Evolutionary conservation across 2,113 vertebrate species (phyloP).

Genomic region (Serilophus lunatus): DNA sequence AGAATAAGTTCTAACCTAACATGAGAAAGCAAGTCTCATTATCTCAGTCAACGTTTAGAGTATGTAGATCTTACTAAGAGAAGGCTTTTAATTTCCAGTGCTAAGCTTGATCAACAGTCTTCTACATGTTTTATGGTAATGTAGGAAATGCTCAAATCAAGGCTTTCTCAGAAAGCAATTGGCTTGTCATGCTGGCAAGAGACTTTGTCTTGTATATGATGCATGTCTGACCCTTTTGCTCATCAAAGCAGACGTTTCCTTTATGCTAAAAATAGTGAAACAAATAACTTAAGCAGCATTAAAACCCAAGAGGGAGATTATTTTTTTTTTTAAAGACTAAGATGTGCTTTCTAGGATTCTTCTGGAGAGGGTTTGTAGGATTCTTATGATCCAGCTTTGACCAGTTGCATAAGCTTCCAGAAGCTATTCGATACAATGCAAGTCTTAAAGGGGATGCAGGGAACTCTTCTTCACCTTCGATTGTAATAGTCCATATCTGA

Average conservation of each 20-base stretch:
- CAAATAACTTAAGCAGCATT: constrained; percentile 50
- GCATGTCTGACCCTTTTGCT: background rate
- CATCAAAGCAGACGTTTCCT: constrained; percentile 24
- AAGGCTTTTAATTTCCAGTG: background rate
- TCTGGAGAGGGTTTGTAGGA: background rate
- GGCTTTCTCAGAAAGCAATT: background rate
- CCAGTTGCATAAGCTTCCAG: constrained; percentile 34
- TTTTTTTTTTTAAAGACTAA: background rate
- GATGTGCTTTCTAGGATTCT: constrained; percentile 60
- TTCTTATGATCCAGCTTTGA: constrained; percentile 31
- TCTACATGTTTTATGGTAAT: background rate
- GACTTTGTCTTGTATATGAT: background rate
- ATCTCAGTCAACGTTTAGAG: background rate
- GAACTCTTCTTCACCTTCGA: background rate
- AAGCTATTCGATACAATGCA: background rate
- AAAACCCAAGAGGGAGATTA: constrained; percentile 20
- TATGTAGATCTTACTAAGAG: background rate
- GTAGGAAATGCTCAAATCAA: background rate
- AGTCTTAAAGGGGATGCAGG: background rate
- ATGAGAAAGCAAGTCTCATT: background rate
- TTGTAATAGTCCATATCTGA: background rate
- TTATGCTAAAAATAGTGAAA: constrained; percentile 52
- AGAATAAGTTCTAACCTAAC: background rate
- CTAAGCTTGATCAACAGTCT: background rate
- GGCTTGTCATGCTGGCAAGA: background rate